Conservation (phyloP, 2,797 vertebrate species). For the Chaetodon trifasciatus region DNA sequence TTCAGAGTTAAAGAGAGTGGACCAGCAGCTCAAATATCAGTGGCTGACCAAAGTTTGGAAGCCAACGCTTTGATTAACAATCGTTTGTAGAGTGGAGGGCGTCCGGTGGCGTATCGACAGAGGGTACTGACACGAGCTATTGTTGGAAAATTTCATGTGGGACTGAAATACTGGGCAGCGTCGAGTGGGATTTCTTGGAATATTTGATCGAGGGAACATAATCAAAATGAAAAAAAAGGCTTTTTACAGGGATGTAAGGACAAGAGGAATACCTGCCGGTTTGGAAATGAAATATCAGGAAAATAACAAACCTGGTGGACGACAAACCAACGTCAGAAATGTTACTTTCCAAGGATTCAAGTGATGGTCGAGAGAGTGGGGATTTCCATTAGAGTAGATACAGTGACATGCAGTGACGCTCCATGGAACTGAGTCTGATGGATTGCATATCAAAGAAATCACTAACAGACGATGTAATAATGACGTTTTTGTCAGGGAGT, state of each 20-base stretch:
- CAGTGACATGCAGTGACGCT: slow-evolving; percentile 34
- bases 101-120: slow-evolving; percentile 14
- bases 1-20: slow-evolving; percentile 37
- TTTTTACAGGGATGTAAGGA: slow-evolving; percentile 31
- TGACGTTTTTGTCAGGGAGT: slow-evolving; percentile 49
- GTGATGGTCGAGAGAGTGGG: not conserved
- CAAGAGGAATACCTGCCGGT: not conserved
- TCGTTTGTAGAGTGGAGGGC: slow-evolving; percentile 36
- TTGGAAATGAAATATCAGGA: slow-evolving; percentile 3
- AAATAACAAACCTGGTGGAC: slow-evolving; percentile 13
- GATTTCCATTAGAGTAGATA: slow-evolving; percentile 2
- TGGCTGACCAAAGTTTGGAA: slow-evolving; percentile 14
- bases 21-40: slow-evolving; percentile 50
- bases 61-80: slow-evolving; percentile 8
- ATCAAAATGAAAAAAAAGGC: not conserved
- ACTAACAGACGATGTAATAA: slow-evolving; percentile 34
- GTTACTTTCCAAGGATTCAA: slow-evolving; percentile 21
- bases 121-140: slow-evolving; percentile 17
- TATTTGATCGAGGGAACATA: slow-evolving; percentile 4
- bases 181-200: slow-evolving; percentile 18
- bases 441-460: slow-evolving; percentile 49
- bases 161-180: slow-evolving; percentile 26
- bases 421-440: slow-evolving; percentile 19
- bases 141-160: slow-evolving; percentile 16
- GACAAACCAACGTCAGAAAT: slow-evolving; percentile 14